These are phyloP conservation scores for Neoseiulus cucumeris DNA, from an alignment of 1,140 invertebrate species.

Conservation along the genomic window DNA sequence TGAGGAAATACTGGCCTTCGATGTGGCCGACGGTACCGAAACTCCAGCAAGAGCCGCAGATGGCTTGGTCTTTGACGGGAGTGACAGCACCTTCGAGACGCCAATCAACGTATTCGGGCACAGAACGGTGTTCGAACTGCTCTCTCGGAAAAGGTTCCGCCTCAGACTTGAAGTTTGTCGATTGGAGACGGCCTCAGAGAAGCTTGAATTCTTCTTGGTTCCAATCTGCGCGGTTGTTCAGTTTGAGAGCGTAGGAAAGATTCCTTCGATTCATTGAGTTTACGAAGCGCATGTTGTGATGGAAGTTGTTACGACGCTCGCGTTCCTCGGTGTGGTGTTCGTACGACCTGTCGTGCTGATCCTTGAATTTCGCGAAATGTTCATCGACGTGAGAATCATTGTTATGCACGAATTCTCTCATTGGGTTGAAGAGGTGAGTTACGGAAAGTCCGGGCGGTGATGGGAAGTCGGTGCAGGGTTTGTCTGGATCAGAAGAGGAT, in stretches of 20 bases:
- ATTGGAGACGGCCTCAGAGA: conserved; percentile 49
- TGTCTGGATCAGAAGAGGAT: conserved; percentile 30
- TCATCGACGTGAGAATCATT: conserved; percentile 47
- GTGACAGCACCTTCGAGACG: conserved; percentile 63
- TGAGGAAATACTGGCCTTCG: conserved; percentile 66
- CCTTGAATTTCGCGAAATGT: conserved; percentile 55
- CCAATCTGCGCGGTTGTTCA: conserved; percentile 76
- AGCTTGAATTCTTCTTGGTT: conserved; percentile 52
- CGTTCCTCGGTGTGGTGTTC: conserved; percentile 40
- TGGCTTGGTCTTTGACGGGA: conserved; percentile 48
- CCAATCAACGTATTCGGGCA: conserved; percentile 65
- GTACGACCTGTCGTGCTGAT: conserved; percentile 50
- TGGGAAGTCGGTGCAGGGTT: conserved; percentile 57
- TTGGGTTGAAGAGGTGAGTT: conserved; percentile 45
- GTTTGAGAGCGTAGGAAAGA: conserved; percentile 45
- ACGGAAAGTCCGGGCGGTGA: conserved; percentile 56
- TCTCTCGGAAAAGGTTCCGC: conserved; percentile 45
- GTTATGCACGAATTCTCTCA: conserved; percentile 64
- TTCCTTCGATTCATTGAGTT: conserved; percentile 60
- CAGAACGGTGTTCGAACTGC: conserved; percentile 22
- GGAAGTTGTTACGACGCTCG: conserved; percentile 53
- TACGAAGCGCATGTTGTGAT: conserved; percentile 65
- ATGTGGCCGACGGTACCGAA: conserved; percentile 82
- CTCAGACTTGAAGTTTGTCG: conserved; percentile 41
- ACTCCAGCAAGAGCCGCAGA: conserved; percentile 91